Base-by-base conservation (phyloP, 1,140 invertebrate genomes). In the Acromyrmex charruanus region DNA sequence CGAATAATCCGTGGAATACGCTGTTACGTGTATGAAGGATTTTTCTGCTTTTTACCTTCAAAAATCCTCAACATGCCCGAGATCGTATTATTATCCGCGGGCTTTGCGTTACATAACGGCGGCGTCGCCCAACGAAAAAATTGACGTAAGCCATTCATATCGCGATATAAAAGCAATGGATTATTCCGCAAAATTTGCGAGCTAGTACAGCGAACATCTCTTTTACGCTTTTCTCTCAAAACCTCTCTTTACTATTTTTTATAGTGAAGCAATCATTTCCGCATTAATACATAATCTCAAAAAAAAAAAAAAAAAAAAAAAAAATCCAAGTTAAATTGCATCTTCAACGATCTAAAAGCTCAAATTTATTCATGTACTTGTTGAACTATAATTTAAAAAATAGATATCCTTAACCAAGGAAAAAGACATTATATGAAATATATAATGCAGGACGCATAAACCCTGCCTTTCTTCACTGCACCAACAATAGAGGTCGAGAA, bases 1-100 rank as follows among this genome's bases (percentile, higher is more conserved):
- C 12, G 79, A 31, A 58, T 82, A 79, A 87, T 84, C 53, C 55
- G 66, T 25, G 49, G 21, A 82, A 75, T 87, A 49, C 16, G 80
- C 80, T 51, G 44, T 84, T 84, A 68, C 51, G 51, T 16, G n/a
- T 21, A 49, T 49, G 81, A 53, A 21, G 18, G 16, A 28, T 61
- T 59, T 61, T 31, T 87, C 77, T 74, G 5, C 53, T 10, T 65
- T 72, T 59, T 51, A 31, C 59, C 28, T 21, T 69, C 35, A 79
- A 86, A 80, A 82, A 82, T 82, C 18, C 66, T 49, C 68, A 28
- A 49, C 80, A 31, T 39, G 53, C 53, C 55, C 53, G 49, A 61
- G 55, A 86, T 82, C 51, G 49, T 49, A 51, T 66, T 85, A 75
- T 75, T 75, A 75, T 65, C 28, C 49, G 28, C 10, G 35, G 63